A percentile compares a stretch with the other conserved stretches of the same genome.
Conservation (phyloP, 2,888 invertebrate genomes). For the Emmelina monodactyla region DNA sequence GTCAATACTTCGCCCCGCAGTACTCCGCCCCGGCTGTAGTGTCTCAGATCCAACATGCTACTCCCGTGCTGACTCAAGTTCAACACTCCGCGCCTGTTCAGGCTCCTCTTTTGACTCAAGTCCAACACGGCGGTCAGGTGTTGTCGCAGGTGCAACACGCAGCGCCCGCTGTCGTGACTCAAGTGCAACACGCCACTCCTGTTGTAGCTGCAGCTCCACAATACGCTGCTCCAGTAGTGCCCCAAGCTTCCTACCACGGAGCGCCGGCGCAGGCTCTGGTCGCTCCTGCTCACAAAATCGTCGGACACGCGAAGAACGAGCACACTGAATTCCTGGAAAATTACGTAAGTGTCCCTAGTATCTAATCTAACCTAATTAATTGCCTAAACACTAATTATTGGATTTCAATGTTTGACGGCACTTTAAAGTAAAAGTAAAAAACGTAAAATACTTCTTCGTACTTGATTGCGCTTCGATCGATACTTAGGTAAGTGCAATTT, state of each 20-base stretch:
- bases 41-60: not conserved
- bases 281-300: conserved; percentile 15
- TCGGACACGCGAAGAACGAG: conserved; percentile 54
- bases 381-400: too few species aligned
- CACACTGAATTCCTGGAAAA: conserved; percentile 69
- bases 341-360: conserved; percentile 57
- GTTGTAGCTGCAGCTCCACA: conserved; percentile 18
- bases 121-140: conserved; percentile 19
- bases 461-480: too few species aligned
- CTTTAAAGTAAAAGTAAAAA: too few species aligned
- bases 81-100: conserved; percentile 23
- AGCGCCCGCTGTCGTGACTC: conserved; percentile 13
- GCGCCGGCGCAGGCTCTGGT: conserved; percentile 20
- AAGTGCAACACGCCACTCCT: conserved; percentile 20
- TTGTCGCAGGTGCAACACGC: conserved; percentile 33
- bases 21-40: conserved; percentile 18
- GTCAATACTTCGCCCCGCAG: conserved; percentile 14
- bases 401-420: too few species aligned
- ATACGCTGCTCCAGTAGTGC: conserved; percentile 14
- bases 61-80: conserved; percentile 28
- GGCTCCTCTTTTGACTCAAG: too few species aligned
- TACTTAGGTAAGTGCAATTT: too few species aligned
- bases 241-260: conserved; percentile 15
- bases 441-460: too few species aligned
- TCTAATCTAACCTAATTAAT: too few species aligned